Evolutionary conservation across 2,888 invertebrate species (phyloP), one percentile per base, ranked within the genome.

Genomic region (Hypomecis punctinalis): DNA sequence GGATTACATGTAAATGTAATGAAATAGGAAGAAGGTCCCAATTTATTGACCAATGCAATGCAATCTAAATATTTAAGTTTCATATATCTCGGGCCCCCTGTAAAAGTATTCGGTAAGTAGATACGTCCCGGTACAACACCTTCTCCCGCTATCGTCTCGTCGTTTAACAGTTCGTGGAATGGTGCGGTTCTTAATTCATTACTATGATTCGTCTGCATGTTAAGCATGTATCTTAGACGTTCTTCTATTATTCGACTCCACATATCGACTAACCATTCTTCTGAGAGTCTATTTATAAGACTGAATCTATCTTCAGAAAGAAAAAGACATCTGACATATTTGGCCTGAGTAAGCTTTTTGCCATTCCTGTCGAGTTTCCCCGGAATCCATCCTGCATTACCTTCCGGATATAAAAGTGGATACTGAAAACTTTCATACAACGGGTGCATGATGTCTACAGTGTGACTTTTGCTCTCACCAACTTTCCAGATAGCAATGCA

Each of bases 311-410:
- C 42, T 42, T 42, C 10, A n/a, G 42, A 42, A 42, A 42, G 42
- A 3, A 42, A 10, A 42, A 47, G 43, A 54, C 61, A 61, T 35
- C 54, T 23, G 48, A 61, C 61, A 11, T 61, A 61, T 9, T 53
- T 61, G 6, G 33, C 42, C 10, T 42, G 42, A 10, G 42, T 42
- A 9, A 42, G 10, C 10, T 42, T 42, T 8, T 42, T 42, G 10
- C 43, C 39, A 5, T 51, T 37, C 10, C 55, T 61, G 23, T 56
- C 51, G 23, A 39, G 8, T 39, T 56, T 55, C 13, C 47, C 47
- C 43, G 6, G 61, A 8, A 9, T 56, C 61, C 49, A 61, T 5
- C 61, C 55, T 4, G 55, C 5, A 49, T 48, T 45, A 5, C 61
- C 61, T 36, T 61, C 55, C 0, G 61, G 61, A 1, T 42, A n/a